Evolutionary conservation across 35 echinoderm and acorn worm genomes (phyloP).

Genomic region (Acanthaster planci): DNA sequence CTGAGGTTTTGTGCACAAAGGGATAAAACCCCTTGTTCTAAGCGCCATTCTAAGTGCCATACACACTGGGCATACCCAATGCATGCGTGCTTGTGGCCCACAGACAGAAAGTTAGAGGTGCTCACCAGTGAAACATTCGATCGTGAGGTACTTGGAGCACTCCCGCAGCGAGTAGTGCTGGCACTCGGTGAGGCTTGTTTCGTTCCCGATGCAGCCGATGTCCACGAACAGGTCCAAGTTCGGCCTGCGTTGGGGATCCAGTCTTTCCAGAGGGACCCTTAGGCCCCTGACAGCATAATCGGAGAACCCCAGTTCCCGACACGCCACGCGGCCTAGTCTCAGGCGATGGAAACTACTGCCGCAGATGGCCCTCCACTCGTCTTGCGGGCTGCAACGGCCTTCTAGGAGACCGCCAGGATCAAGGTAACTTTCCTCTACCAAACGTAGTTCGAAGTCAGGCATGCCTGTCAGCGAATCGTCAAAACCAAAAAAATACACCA

Average conservation of each 20-base stretch:
- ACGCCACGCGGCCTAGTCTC: background rate
- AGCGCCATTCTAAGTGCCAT: no score
- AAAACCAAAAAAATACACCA: background rate
- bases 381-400: background rate
- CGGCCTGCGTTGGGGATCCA: background rate
- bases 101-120: background rate
- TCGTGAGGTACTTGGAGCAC: background rate
- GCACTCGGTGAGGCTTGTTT: background rate
- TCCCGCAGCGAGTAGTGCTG: background rate
- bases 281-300: background rate
- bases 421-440: background rate
- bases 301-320: background rate
- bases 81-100: no score
- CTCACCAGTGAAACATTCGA: slow-evolving; percentile 4
- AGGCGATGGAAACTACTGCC: background rate
- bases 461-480: background rate
- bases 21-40: no score
- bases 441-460: slow-evolving; percentile 11
- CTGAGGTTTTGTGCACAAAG: no score
- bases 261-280: background rate
- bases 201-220: background rate
- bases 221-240: background rate
- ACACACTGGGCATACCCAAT: no score
- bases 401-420: background rate
- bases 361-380: slow-evolving; percentile 13